phyloP scores from a whole-genome alignment of 2,888 invertebrate genomes.

The Leptopilina myrica region DNA sequence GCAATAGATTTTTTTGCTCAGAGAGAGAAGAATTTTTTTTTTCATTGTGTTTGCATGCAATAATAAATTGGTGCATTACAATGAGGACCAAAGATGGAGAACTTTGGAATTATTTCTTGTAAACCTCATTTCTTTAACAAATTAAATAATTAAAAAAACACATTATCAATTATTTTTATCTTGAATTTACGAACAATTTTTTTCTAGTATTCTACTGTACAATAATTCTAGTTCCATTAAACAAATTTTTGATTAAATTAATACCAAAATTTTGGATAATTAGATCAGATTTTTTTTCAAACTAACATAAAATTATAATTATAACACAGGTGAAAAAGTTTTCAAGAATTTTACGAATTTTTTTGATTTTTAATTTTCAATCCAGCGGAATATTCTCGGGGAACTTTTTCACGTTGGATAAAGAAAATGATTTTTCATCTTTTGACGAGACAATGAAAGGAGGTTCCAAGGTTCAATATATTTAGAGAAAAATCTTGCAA shows the following conservation, averaged over 20 bases:
- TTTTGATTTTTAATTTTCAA: no score
- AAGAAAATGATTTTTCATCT: no score
- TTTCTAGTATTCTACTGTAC: not conserved
- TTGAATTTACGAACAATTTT: not conserved
- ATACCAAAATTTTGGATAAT: no score
- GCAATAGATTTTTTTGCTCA: not conserved
- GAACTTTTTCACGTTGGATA: no score
- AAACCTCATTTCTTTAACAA: conserved; percentile 10
- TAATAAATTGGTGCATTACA: conserved; percentile 3
- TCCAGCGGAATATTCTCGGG: no score
- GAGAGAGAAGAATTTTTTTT: conserved; percentile 16
- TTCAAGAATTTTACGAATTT: no score
- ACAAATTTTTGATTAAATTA: no score
- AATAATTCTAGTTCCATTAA: no score
- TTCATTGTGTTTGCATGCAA: conserved; percentile 17
- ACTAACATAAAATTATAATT: not conserved
- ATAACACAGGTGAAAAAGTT: no score
- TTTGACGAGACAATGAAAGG: conserved; percentile 48
- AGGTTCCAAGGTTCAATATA: conserved; percentile 29
- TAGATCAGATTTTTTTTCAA: no score
- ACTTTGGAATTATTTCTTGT: not conserved
- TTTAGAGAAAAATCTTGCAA: conserved; percentile 15
- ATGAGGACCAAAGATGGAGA: not conserved
- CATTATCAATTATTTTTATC: no score
- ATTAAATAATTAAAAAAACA: not conserved